Conservation (phyloP, 2,113 vertebrate genomes). For the Barnardius zonarius region DNA sequence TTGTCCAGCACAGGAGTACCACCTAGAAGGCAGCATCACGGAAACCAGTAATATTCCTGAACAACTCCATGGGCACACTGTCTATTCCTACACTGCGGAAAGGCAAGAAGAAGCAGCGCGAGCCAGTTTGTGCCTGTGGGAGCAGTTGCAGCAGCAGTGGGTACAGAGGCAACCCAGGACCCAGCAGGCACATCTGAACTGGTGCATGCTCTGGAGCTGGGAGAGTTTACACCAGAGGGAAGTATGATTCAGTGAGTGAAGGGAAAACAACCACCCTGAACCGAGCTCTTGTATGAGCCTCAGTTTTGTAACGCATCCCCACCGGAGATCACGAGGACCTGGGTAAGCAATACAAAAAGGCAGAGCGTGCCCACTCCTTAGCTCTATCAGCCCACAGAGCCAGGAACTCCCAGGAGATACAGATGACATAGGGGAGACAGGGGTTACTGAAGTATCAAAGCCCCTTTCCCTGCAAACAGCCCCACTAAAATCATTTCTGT, state of each 20-base stretch:
- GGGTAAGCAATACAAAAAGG: not conserved
- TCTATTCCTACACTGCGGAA: not conserved
- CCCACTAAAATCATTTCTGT: not conserved
- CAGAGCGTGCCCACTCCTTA: not conserved
- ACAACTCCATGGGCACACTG: not conserved
- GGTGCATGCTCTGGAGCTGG: not conserved
- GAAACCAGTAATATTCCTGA: constrained; percentile 17
- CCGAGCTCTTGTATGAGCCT: not conserved
- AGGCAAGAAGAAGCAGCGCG: not conserved
- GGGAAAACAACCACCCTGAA: not conserved
- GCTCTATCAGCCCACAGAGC: not conserved
- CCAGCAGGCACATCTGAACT: not conserved
- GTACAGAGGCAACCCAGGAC: not conserved
- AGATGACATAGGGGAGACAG: not conserved
- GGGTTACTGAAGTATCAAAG: not conserved
- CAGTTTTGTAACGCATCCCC: not conserved
- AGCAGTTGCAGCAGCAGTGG: not conserved
- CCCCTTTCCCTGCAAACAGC: not conserved
- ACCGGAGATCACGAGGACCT: not conserved
- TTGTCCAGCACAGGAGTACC: constrained; percentile 44
- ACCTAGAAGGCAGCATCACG: constrained; percentile 36
- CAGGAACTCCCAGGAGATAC: not conserved
- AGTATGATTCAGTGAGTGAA: not conserved
- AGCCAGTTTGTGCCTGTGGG: not conserved
- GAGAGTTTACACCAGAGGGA: not conserved